A percentile compares a stretch with the other conserved stretches of the same genome.
These are phyloP conservation scores for Corydoras maculifer DNA, from an alignment of 2,113 vertebrate genomes.

Conservation along the genomic window DNA sequence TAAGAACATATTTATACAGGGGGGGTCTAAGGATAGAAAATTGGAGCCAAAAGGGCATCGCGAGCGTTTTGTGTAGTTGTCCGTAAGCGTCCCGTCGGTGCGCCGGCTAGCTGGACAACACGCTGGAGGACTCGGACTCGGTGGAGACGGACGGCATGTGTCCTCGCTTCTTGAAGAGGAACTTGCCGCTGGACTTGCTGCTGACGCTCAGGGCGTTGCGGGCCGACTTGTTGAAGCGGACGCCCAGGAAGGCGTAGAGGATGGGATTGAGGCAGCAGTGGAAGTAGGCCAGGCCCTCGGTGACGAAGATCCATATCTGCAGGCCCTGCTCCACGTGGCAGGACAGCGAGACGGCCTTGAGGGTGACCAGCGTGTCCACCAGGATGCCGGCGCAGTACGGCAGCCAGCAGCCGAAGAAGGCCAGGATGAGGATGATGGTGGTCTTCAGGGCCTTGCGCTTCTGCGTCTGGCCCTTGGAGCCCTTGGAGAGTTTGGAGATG, in stretches of 20 bases:
- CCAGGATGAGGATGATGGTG: constrained; percentile 88
- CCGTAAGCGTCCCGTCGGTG: no score
- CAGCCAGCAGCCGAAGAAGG: constrained; percentile 93
- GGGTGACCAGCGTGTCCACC: constrained; percentile 77
- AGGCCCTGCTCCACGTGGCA: constrained; percentile 74
- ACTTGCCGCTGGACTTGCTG: constrained; percentile 89
- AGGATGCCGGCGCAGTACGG: constrained; percentile 86
- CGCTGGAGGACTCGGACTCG: constrained; percentile 96
- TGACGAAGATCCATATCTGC: constrained; percentile 84
- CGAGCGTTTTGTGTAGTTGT: no score
- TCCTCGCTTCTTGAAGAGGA: constrained; percentile 84
- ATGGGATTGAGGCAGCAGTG: constrained; percentile 98
- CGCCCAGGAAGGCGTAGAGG: constrained; percentile 93
- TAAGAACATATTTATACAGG: no score
- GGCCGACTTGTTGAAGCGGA: constrained; percentile 91
- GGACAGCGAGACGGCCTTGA: constrained; percentile 66
- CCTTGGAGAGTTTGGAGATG: constrained; percentile 80
- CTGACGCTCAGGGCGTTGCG: constrained; percentile 76
- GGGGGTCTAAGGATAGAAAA: no score
- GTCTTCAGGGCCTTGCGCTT: constrained; percentile 95
- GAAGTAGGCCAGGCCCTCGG: constrained; percentile 88
- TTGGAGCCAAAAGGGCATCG: no score
- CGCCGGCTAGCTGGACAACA: constrained; percentile 84
- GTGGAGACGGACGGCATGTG: constrained; percentile 91
- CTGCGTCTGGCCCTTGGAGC: constrained; percentile 79